Evolutionary conservation across 2,888 invertebrate genomes (phyloP).

Genomic region (Lamellibrachia columna): DNA sequence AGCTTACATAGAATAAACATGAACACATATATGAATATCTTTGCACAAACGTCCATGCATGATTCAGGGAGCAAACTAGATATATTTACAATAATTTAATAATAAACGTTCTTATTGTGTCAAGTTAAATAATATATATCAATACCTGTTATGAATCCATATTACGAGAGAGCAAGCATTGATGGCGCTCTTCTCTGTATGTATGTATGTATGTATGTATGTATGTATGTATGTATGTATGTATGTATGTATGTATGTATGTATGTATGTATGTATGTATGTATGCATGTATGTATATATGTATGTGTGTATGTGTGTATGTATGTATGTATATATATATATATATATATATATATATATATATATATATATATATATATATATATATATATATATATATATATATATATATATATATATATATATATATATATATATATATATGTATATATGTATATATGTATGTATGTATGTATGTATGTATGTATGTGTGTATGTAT

Average conservation of each 20-base stretch:
- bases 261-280: too few relatives aligned
- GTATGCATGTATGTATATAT: background rate
- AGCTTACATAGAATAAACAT: background rate
- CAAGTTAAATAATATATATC: background rate
- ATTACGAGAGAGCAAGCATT: background rate
- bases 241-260: background rate
- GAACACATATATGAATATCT: background rate
- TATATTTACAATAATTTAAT: constrained; percentile 4
- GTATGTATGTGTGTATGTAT: background rate
- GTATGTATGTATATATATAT: background rate
- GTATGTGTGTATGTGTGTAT: background rate
- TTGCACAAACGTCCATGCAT: background rate
- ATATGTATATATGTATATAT: background rate
- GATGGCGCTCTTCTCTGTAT: background rate
- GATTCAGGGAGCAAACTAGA: background rate
- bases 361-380: background rate
- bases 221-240: background rate
- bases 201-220: too few relatives aligned
- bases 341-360: background rate
- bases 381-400: background rate
- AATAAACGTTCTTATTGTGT: background rate
- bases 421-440: background rate
- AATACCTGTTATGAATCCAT: background rate
- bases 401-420: background rate
- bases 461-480: background rate